Percentiles rank a stretch among this genome's conserved stretches.
These are phyloP conservation scores for Karalla daura DNA, from an alignment of 2,797 vertebrate species.

Conservation along the genomic window DNA sequence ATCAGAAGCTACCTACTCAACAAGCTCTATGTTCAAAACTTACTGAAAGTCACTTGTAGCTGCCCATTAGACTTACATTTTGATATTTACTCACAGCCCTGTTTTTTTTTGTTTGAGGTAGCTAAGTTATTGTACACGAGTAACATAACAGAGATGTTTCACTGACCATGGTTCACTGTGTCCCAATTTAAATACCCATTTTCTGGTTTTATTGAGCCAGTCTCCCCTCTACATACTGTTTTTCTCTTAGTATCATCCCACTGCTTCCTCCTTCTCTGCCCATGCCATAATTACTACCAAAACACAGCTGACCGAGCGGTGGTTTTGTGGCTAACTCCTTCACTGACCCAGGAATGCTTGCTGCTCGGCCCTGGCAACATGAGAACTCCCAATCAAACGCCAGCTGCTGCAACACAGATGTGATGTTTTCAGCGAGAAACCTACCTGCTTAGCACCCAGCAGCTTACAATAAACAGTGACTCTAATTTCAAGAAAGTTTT, in stretches of 20 bases:
- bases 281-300: background rate
- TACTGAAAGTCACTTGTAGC: background rate
- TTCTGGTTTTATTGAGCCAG: background rate
- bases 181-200: background rate
- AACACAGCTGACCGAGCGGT: background rate
- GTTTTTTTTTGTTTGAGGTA: background rate
- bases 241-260: background rate
- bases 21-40: background rate
- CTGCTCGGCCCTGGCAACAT: background rate
- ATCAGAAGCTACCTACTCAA: background rate
- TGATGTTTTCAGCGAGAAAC: background rate
- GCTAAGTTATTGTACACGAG: no score
- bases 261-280: background rate
- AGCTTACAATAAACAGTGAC: background rate
- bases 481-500: no score
- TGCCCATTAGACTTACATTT: background rate
- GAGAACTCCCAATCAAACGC: background rate
- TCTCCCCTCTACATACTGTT: background rate
- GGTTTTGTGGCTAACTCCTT: background rate
- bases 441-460: background rate
- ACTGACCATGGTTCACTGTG: no score
- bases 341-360: background rate
- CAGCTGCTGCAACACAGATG: background rate
- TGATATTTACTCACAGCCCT: background rate
- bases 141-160: no score